Base-by-base conservation (phyloP, 2,797 vertebrate genomes). In the Sebastes itinus region DNA sequence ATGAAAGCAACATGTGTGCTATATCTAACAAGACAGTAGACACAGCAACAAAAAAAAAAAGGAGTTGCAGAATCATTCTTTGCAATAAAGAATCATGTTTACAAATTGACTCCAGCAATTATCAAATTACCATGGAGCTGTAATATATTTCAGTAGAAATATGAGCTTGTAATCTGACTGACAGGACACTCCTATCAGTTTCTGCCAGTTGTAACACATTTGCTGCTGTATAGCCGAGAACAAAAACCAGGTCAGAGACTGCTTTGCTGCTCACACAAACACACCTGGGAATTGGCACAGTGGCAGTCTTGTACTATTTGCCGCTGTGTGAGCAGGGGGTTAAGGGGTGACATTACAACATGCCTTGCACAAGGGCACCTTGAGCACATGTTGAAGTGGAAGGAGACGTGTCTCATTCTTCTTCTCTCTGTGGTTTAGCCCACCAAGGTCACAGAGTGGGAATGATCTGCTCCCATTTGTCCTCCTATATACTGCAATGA, bases 381-480 rank as follows among this genome's bases (percentile, higher is more conserved):
- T 88, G 69, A 75, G 63, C 63, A 72, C 65, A 46, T 55, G 68
- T 56, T 22, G 32, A 85, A 85, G 22, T 84, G 6, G 61, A 75
- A 78, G 70, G 49, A 59, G 58, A 64, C 28, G 33, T 6, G 27
- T 84, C 61, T 82, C n/a, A 35, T 75, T 82, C 49, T n/a, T 58
- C 23, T 27, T 28, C n/a, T 27, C 7, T 38, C 75, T 72, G 73
- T 42, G 38, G 38, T 86, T 84, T 66, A 85, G 85, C 75, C 75
- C 81, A 76, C 91, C 92, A 94, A 94, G 91, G 94, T 94, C 93
- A 92, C 78, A 62, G 75, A 80, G 77, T 81, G 82, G 80, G 52
- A 73, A 77, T 70, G 65, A 91, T 87, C 75, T 60, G 84, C 86
- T 81, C 83, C 78, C 61, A 30, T 84, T 71, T 84, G 67, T 82